A percentile compares a stretch with the other conserved stretches of the same genome.
Conservation (phyloP, 2,888 invertebrate species). For the Phragmatobia fuliginosa region DNA sequence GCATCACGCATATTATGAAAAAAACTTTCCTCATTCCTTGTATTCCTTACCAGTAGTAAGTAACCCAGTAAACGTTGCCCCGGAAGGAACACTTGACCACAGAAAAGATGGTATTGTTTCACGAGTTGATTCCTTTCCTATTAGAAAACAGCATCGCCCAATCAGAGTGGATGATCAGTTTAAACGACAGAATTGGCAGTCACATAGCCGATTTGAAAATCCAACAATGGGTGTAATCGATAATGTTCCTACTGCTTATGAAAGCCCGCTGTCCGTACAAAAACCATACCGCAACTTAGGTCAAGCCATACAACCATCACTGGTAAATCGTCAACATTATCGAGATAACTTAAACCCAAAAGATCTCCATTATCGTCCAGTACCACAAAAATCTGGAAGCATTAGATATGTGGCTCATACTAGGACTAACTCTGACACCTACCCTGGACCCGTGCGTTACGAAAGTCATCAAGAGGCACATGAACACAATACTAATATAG, state of each 20-base stretch:
- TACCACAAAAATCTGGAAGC: constrained; percentile 10
- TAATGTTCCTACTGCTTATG: neutral
- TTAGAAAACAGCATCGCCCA: constrained; percentile 8
- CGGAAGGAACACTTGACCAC: neutral
- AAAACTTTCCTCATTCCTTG: constrained; percentile 4
- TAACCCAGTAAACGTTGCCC: constrained; percentile 8
- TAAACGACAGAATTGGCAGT: constrained; percentile 21
- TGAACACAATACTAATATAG: neutral
- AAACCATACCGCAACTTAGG: constrained; percentile 18
- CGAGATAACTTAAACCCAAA: neutral
- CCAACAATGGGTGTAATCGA: neutral
- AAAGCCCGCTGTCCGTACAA: constrained; percentile 12
- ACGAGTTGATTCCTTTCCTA: constrained; percentile 2
- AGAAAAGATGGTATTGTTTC: constrained; percentile 6
- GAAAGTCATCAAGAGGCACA: constrained; percentile 16
- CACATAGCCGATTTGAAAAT: constrained; percentile 17
- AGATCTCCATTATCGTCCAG: constrained; percentile 15
- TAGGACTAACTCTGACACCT: neutral
- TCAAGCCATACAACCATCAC: constrained; percentile 13
- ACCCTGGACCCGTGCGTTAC: neutral
- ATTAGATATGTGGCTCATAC: constrained; percentile 12
- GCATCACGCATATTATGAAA: constrained; percentile 14
- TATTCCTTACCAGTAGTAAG: constrained; percentile 4
- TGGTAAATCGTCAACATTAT: constrained; percentile 5
- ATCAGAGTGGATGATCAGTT: constrained; percentile 9